Evolutionary conservation across 1,140 invertebrate genomes (phyloP).

Genomic region (Lutraria rhynchaena): DNA sequence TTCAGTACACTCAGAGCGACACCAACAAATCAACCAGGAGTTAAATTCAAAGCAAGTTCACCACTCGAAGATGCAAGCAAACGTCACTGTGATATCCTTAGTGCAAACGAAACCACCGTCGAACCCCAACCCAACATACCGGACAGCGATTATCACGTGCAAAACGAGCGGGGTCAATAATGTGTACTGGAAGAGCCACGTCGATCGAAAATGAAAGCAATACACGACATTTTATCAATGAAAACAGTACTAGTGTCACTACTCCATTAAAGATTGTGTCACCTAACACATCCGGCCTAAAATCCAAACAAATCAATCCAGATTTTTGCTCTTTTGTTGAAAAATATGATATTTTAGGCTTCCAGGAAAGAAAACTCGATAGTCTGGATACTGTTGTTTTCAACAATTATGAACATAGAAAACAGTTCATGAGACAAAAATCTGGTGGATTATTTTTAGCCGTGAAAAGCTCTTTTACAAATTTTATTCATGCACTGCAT

Average conservation of each 20-base stretch:
- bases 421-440: background rate
- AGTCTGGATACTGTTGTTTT: background rate
- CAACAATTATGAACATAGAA: background rate
- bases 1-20: no score
- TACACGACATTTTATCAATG: no score
- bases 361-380: conserved; percentile 12
- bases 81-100: no score
- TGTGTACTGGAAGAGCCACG: background rate
- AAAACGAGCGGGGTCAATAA: background rate
- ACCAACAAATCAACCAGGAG: no score
- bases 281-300: background rate
- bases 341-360: background rate
- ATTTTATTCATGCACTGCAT: background rate
- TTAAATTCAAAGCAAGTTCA: no score
- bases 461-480: background rate
- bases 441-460: conserved; percentile 13
- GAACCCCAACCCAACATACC: no score
- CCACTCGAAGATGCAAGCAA: no score
- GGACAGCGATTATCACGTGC: background rate
- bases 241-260: background rate
- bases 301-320: conserved; percentile 16
- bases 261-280: background rate
- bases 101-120: no score
- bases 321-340: background rate
- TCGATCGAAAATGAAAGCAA: background rate